Evolutionary conservation across 2,888 invertebrate genomes (phyloP), one percentile per base, ranked within the genome.

Genomic region (Palloptera scutellata): DNA sequence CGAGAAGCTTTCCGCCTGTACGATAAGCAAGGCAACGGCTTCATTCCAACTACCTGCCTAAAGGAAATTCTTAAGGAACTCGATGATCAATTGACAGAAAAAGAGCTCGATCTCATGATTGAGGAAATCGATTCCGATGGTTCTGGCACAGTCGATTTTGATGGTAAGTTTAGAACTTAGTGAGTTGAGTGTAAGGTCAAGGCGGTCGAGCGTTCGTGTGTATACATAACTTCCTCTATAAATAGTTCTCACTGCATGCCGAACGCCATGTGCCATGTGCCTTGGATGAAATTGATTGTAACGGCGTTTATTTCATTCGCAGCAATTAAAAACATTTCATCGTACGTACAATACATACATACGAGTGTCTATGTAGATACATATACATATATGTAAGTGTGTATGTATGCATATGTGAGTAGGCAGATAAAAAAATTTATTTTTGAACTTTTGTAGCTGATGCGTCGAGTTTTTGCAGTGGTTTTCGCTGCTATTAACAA

Each of bases 1-100:
- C 92, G 97, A 81, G 98, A 98, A 89, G 98, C 98, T 64, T 99
- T 99, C 90, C 92, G 98, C 85, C 91, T 99, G 77, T 96, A 99
- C 85, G 98, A 99, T 86, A 98, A 98, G 88, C 96, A 96, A 90
- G 96, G 96, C 90, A 94, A 94, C 84, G 94, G 94, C 83, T 95
- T 93, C 88, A 96, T 96, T 88, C 95, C 96, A 81, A 96, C 96
- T 69, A 91, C 94, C 72, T 94, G 95, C 84, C 87, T 97, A 77
- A 91, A 94, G 80, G 98, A 98, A 88, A 98, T 98, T 85, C 89
- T 98, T 67, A 91, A 95, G 74, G 97, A 96, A 86, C 88, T 98
- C 79, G 98, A 98, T 80, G 98, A 98, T 84, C 96, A 97, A 86
- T 88, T 98, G 74, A 96, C 96, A 64, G 94, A 96, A 75, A 92